phyloP scores from a whole-genome alignment of 2,113 vertebrate species.

The Toxostoma redivivum region DNA sequence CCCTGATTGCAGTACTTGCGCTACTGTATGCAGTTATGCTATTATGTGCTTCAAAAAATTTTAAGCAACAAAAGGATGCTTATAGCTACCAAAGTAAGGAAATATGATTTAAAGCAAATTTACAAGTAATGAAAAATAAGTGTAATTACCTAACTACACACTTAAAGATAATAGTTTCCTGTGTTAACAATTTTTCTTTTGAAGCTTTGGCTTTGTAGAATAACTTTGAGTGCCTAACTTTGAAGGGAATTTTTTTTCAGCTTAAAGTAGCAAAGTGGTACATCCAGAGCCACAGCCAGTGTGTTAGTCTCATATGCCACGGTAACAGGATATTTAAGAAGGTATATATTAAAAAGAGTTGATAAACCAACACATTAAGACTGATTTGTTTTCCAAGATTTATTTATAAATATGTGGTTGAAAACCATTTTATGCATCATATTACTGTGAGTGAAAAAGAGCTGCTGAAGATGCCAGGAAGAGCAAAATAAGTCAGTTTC shows the following conservation, averaged over 20 bases:
- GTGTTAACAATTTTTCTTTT: background rate
- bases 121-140: background rate
- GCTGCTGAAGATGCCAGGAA: background rate
- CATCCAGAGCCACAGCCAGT: background rate
- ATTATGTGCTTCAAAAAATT: background rate
- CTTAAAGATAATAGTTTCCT: background rate
- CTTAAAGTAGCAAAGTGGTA: background rate
- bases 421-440: background rate
- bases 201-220: background rate
- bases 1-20: background rate
- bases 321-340: background rate
- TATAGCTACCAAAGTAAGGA: background rate
- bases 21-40: background rate
- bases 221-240: background rate
- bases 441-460: background rate
- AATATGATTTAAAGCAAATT: background rate
- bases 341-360: background rate
- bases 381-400: background rate
- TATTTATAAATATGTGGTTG: background rate
- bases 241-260: background rate
- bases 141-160: background rate
- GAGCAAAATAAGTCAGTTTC: background rate
- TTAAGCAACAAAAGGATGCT: background rate
- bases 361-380: background rate
- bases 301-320: background rate